A percentile compares a stretch with the other conserved stretches of the same genome.
These are phyloP conservation scores for Acomys russatus DNA, from an alignment of 2,797 vertebrate genomes.

Conservation along the genomic window DNA sequence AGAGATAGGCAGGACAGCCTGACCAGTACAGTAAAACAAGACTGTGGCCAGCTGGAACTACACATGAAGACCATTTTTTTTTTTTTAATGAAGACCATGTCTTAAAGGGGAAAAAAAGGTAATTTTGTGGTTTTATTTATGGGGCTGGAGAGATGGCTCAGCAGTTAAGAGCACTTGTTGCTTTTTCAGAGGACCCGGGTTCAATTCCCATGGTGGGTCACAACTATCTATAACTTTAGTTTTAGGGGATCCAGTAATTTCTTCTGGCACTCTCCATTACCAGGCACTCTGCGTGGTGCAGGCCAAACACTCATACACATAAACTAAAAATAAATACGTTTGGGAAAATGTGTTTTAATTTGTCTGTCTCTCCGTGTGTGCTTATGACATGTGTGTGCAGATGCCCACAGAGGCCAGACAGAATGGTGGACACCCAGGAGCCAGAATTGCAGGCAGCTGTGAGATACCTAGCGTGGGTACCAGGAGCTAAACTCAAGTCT, in stretches of 20 bases:
- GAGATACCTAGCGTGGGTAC: neutral
- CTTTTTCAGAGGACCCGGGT: neutral
- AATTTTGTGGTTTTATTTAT: neutral
- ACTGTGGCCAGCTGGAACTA: neutral
- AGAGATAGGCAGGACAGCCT: neutral
- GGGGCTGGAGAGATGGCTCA: neutral
- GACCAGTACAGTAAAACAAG: neutral
- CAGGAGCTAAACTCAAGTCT: neutral
- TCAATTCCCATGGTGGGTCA: neutral
- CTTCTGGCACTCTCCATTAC: neutral
- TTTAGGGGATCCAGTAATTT: neutral
- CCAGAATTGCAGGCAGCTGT: neutral
- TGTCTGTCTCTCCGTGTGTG: neutral
- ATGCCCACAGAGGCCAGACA: neutral
- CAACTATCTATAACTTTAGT: neutral
- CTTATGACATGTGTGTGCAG: no score
- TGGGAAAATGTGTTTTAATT: neutral
- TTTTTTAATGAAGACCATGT: neutral
- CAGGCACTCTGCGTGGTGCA: neutral
- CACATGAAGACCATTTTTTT: neutral
- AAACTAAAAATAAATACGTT: neutral
- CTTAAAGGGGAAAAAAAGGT: neutral
- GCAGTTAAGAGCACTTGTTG: neutral
- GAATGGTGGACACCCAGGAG: neutral
- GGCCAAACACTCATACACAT: neutral